These are phyloP conservation scores for Gonioctena quinquepunctata DNA, from an alignment of 1,140 invertebrate species.

Conservation along the genomic window DNA sequence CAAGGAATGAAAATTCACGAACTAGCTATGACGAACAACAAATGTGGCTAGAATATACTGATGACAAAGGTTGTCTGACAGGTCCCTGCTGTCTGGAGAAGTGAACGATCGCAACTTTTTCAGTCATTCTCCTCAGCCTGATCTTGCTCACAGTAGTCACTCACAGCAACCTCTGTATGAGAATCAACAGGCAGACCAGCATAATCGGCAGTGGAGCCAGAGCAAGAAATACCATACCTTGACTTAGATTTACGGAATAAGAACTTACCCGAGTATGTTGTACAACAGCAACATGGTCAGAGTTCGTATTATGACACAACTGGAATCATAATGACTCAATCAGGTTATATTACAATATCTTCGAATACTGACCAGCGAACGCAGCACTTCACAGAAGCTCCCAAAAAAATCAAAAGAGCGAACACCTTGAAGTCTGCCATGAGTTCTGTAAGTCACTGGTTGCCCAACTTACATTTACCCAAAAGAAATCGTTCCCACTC, in stretches of 20 bases:
- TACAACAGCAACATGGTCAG: slow-evolving; percentile 42
- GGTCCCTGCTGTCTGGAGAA: slow-evolving; percentile 62
- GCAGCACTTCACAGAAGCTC: slow-evolving; percentile 60
- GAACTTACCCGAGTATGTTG: slow-evolving; percentile 54
- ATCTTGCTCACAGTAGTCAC: slow-evolving; percentile 64
- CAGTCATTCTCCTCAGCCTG: slow-evolving; percentile 64
- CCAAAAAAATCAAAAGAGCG: slow-evolving; percentile 72
- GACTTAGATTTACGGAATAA: slow-evolving; percentile 56
- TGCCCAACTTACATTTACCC: slow-evolving; percentile 78
- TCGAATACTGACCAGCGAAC: slow-evolving; percentile 65
- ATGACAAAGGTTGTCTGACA: slow-evolving; percentile 61
- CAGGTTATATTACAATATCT: slow-evolving; percentile 79
- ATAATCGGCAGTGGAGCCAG: slow-evolving; percentile 58
- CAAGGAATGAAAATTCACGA: slow-evolving; percentile 67
- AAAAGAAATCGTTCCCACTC: slow-evolving; percentile 81
- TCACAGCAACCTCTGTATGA: slow-evolving; percentile 58
- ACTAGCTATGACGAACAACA: slow-evolving; percentile 62
- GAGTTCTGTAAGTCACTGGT: slow-evolving; percentile 77
- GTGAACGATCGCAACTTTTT: slow-evolving; percentile 54
- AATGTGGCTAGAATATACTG: slow-evolving; percentile 61
- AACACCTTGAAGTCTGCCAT: slow-evolving; percentile 77
- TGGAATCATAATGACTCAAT: slow-evolving; percentile 76
- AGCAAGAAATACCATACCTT: slow-evolving; percentile 51
- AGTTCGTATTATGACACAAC: slow-evolving; percentile 59
- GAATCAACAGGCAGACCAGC: slow-evolving; percentile 54